Percentiles rank a stretch among this genome's conserved stretches.
phyloP scores from a whole-genome alignment of 2,113 vertebrate genomes.

The Gnathonemus longibarbis region DNA sequence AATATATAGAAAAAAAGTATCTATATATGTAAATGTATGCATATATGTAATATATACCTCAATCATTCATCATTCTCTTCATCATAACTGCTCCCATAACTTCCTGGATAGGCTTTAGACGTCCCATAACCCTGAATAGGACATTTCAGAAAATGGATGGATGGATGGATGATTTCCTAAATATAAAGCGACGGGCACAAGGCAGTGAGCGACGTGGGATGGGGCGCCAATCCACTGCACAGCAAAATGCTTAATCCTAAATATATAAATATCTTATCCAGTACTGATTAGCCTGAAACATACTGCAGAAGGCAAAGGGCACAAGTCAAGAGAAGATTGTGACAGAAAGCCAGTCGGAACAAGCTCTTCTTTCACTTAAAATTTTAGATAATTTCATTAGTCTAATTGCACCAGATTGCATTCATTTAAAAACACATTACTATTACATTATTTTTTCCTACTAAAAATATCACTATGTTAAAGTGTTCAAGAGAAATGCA shows the following conservation, averaged over 20 bases:
- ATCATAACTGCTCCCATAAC: too few species aligned
- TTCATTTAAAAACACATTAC: neutral
- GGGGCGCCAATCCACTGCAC: neutral
- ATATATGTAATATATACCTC: neutral
- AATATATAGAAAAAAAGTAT: neutral
- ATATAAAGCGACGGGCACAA: neutral
- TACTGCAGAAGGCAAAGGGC: neutral
- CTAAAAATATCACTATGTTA: neutral
- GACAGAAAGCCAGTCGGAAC: neutral
- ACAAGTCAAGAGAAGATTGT: neutral
- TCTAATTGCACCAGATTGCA: neutral
- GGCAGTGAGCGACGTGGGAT: neutral
- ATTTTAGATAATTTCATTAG: neutral
- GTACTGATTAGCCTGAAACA: neutral
- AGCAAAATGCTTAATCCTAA: neutral
- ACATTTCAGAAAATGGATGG: neutral
- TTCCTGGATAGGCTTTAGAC: neutral
- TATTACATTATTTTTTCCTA: neutral
- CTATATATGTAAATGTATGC: neutral
- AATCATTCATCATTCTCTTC: neutral
- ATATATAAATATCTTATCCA: neutral
- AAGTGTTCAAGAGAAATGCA: neutral
- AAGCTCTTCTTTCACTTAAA: neutral
- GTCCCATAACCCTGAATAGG: neutral
- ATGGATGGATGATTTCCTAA: neutral